Conservation (phyloP, 2,113 vertebrate genomes). For the Nannospalax galili region DNA sequence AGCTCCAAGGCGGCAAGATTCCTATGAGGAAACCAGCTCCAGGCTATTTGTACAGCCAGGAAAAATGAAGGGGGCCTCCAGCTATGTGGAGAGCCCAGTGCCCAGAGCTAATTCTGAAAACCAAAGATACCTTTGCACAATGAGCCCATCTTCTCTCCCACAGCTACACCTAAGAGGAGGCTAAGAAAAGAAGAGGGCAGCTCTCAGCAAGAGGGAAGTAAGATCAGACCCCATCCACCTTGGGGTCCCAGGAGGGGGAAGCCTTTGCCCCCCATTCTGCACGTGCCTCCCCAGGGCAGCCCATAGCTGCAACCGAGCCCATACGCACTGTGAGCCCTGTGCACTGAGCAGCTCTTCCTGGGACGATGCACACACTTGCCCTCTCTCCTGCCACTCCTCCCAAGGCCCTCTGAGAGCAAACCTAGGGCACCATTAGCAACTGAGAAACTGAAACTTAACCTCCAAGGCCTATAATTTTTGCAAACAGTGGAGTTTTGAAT, state of each 20-base stretch:
- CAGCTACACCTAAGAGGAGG: background rate
- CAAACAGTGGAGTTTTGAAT: conserved; percentile 25
- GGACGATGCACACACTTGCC: conserved; percentile 62
- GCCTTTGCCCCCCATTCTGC: background rate
- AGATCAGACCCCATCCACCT: background rate
- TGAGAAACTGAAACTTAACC: conserved; percentile 72
- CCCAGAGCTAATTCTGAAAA: conserved; percentile 54
- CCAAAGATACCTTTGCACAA: conserved; percentile 48
- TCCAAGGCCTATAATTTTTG: conserved; percentile 50
- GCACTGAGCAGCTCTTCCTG: conserved; percentile 65
- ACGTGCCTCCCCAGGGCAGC: background rate
- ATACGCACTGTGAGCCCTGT: conserved; percentile 36
- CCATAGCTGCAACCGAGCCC: conserved; percentile 11
- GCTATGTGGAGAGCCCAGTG: conserved; percentile 31
- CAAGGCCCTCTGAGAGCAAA: conserved; percentile 75
- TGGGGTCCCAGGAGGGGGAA: background rate
- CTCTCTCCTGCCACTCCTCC: conserved; percentile 58
- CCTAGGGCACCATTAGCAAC: conserved; percentile 65
- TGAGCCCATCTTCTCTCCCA: conserved; percentile 14
- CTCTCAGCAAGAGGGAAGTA: background rate
- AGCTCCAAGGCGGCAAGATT: background rate
- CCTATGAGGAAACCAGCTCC: background rate
- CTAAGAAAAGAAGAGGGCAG: background rate
- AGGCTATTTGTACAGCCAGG: background rate
- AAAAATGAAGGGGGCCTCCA: background rate